These are phyloP conservation scores for Hylaeus volcanicus DNA, from an alignment of 1,140 invertebrate genomes.

Conservation along the genomic window DNA sequence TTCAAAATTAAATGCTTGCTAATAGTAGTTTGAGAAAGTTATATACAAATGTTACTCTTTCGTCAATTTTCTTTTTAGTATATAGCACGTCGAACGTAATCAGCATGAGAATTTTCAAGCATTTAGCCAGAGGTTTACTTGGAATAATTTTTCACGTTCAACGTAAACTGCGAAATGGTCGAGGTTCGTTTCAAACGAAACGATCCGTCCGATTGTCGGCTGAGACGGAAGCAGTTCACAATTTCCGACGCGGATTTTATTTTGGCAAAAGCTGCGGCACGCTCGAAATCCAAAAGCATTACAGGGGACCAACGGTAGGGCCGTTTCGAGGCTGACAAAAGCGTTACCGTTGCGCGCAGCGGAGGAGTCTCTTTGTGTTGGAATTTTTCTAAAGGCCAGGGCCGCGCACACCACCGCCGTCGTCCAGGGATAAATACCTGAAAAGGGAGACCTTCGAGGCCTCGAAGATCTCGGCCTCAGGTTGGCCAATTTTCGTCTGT, in stretches of 20 bases:
- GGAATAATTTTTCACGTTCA: too few species aligned
- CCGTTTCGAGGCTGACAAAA: slow-evolving; percentile 21
- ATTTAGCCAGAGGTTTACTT: too few species aligned
- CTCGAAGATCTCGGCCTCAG: not conserved
- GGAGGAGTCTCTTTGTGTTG: slow-evolving; percentile 17
- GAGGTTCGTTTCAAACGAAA: too few species aligned
- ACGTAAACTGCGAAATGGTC: too few species aligned
- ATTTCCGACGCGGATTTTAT: not conserved
- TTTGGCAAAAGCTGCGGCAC: slow-evolving; percentile 13
- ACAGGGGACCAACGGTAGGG: not conserved
- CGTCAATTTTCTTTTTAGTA: too few species aligned
- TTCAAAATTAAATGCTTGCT: too few species aligned
- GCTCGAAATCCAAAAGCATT: not conserved
- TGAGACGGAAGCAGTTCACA: too few species aligned
- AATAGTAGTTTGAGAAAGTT: too few species aligned
- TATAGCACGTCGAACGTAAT: too few species aligned
- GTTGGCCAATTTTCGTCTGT: slow-evolving; percentile 44
- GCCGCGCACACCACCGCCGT: not conserved
- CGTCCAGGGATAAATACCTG: slow-evolving; percentile 35
- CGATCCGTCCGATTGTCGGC: too few species aligned
- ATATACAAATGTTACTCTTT: too few species aligned
- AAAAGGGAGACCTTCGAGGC: slow-evolving; percentile 9
- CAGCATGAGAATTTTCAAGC: too few species aligned
- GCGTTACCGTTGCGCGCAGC: slow-evolving; percentile 22
- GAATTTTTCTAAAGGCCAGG: slow-evolving; percentile 39